A percentile compares a stretch with the other conserved stretches of the same genome.
Evolutionary conservation across 2,113 vertebrate genomes (phyloP).

Genomic region (Marcusenius ussheri): DNA sequence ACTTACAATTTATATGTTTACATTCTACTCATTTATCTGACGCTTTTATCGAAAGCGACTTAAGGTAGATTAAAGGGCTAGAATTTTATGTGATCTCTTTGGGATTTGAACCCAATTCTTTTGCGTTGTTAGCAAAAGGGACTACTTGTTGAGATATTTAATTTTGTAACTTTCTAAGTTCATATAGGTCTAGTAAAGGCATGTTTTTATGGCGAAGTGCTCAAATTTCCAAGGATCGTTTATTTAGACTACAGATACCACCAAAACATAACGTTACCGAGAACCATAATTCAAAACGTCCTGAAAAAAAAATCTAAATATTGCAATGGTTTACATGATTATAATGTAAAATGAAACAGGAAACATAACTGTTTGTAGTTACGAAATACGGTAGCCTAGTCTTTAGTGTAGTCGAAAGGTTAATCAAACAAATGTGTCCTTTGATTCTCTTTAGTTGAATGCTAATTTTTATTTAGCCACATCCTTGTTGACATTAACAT

Average conservation of each 20-base stretch:
- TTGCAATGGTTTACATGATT: no score
- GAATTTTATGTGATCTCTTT: background rate
- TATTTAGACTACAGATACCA: background rate
- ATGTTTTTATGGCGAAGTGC: background rate
- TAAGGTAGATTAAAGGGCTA: background rate
- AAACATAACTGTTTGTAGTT: background rate
- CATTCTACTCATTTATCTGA: background rate
- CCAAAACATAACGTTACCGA: background rate
- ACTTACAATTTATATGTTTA: background rate
- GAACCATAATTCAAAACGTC: background rate
- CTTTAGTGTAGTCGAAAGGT: background rate
- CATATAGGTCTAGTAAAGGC: background rate
- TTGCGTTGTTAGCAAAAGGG: background rate
- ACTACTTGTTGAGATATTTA: background rate
- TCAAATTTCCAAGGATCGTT: background rate
- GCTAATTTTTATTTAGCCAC: conserved; percentile 7
- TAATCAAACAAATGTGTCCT: background rate
- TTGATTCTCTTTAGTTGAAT: background rate
- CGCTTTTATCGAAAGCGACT: background rate
- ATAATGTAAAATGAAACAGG: background rate
- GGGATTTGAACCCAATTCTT: background rate
- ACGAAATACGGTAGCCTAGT: background rate
- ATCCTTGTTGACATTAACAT: background rate
- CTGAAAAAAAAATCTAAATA: background rate
- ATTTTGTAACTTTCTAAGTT: background rate